phyloP scores from a whole-genome alignment of 1,140 invertebrate genomes.

The Eciton burchellii region DNA sequence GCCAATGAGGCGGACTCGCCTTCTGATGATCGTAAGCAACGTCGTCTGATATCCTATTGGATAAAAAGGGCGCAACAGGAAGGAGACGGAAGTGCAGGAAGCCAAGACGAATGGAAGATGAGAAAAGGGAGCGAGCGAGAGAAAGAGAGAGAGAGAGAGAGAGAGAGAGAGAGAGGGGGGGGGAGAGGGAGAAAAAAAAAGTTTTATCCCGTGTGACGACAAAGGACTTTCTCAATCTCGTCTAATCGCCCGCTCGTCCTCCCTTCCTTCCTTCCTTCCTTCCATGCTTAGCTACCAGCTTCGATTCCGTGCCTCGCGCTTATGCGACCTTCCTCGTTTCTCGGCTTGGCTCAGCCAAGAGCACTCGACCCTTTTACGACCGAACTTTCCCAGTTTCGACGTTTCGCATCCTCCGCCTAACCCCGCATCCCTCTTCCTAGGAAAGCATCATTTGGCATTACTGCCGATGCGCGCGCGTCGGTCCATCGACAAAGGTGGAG shows the following conservation, averaged over 20 bases:
- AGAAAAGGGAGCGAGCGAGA: slow-evolving; percentile 17
- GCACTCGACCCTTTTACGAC: slow-evolving; percentile 70
- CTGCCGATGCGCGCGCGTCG: slow-evolving; percentile 45
- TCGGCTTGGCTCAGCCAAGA: slow-evolving; percentile 44
- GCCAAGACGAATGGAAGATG: neutral
- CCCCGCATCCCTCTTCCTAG: neutral
- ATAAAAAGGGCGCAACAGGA: slow-evolving; percentile 67
- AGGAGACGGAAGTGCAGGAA: neutral
- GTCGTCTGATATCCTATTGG: slow-evolving; percentile 51
- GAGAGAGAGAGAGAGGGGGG: slow-evolving; percentile 1
- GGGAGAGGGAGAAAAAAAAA: slow-evolving; percentile 34
- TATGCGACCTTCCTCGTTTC: slow-evolving; percentile 18
- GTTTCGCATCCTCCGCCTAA: slow-evolving; percentile 27
- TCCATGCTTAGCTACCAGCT: slow-evolving; percentile 34
- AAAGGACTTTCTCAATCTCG: slow-evolving; percentile 64
- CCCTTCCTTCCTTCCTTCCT: neutral
- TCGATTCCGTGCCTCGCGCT: slow-evolving; percentile 64
- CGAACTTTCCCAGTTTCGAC: slow-evolving; percentile 69
- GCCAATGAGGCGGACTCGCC: slow-evolving; percentile 69
- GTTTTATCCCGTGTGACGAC: slow-evolving; percentile 61
- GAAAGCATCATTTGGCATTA: slow-evolving; percentile 60
- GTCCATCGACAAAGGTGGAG: slow-evolving; percentile 30
- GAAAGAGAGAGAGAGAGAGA: neutral
- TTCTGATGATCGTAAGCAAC: slow-evolving; percentile 54
- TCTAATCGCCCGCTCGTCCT: slow-evolving; percentile 64